phyloP scores from a whole-genome alignment of 1,140 invertebrate species.

The Hypsibius dujardini region DNA sequence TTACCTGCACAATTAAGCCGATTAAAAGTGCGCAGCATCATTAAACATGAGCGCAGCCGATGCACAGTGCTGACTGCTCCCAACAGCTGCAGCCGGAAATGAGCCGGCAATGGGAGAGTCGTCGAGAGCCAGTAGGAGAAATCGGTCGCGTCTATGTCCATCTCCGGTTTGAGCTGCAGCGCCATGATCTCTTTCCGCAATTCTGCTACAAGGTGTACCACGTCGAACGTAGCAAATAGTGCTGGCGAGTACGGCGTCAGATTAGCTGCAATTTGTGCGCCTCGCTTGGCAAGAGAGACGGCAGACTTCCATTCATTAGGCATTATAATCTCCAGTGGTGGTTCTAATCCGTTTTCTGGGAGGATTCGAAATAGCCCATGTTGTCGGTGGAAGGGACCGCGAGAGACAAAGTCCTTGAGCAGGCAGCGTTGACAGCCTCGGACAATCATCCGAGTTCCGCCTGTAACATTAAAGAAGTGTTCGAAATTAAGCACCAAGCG shows the following conservation, averaged over 20 bases:
- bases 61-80: neutral
- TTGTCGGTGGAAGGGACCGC: neutral
- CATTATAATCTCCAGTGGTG: neutral
- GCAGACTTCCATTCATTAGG: neutral
- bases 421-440: neutral
- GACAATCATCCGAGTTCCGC: neutral
- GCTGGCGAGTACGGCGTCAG: neutral
- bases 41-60: neutral
- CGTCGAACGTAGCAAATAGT: neutral
- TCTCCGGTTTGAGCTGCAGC: neutral
- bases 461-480: neutral
- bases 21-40: neutral
- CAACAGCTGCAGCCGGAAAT: neutral
- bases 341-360: neutral
- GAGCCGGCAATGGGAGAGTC: neutral
- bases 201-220: neutral
- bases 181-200: neutral
- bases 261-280: neutral
- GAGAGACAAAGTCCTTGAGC: neutral
- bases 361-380: conserved; percentile 2
- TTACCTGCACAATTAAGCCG: conserved; percentile 3
- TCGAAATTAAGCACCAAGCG: too few relatives aligned
- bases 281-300: neutral
- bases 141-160: neutral
- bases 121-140: neutral